Evolutionary conservation across 2,113 vertebrate genomes (phyloP), one percentile per base, ranked within the genome.

Genomic region (Tetrax tetrax): DNA sequence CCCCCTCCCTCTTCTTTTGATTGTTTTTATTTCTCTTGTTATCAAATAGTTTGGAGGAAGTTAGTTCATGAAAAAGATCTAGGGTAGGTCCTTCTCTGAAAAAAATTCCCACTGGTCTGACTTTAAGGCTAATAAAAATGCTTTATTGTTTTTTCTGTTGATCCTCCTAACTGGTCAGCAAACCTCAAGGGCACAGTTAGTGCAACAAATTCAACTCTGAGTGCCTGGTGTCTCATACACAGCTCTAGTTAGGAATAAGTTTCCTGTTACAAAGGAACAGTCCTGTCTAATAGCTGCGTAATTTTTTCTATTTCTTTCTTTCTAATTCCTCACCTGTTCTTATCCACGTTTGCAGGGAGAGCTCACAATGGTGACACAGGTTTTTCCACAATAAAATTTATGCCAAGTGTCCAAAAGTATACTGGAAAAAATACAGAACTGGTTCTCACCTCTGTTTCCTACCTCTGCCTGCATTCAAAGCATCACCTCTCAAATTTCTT

Each of bases 41-140:
- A 64, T 84, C 60, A 82, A 63, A 78, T 15, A 71, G 33, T 31
- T 82, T 83, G 74, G 51, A 97, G 90, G 91, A 97, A 97, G 80
- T 80, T 31, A 71, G 56, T 71, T 94, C 70, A 84, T 93, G 82
- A 94, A 97, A 83, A 88, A 81, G n/a, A 86, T 41, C 25, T 37
- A 35, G 71, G 45, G 35, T 90, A 89, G 80, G n/a, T 60, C 38
- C 82, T 94, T 95, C 65, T 87, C 66, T 94, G 89, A 87, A 76
- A 90, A 90, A 89, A 85, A 43, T 45, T 97, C 94, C 91, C 82
- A 92, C 59, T 95, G 85, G 90, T 94, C 85, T 87, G 64, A 96
- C 95, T 98, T 96, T 89, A 97, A 97, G 88, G 82, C 35, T 91
- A 97, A 97, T 96, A 94, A 97, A 98, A 97, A 87, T 94, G 83